Percentiles rank a stretch among this genome's conserved stretches.
Evolutionary conservation across 2,888 invertebrate species (phyloP).

Genomic region (Bimastos eiseni): DNA sequence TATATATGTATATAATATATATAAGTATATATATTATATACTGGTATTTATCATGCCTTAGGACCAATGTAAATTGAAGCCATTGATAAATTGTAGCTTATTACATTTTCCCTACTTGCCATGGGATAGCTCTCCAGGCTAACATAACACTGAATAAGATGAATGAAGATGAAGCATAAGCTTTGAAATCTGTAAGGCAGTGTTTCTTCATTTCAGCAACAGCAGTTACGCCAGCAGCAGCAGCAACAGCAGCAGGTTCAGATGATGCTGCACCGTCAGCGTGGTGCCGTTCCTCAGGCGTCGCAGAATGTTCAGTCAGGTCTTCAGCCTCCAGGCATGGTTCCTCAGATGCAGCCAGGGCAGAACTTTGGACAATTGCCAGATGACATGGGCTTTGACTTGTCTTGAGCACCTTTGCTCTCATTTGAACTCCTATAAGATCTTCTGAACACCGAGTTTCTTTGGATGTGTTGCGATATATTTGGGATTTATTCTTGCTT

Average conservation of each 20-base stretch:
- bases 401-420: not conserved
- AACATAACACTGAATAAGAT: too few species aligned
- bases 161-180: too few species aligned
- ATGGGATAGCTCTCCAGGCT: too few species aligned
- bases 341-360: slow-evolving; percentile 22
- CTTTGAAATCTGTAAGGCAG: not conserved
- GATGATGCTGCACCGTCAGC: slow-evolving; percentile 32
- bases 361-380: slow-evolving; percentile 26
- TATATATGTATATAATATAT: too few species aligned
- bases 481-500: not conserved
- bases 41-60: too few species aligned
- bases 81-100: too few species aligned
- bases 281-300: slow-evolving; percentile 20
- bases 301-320: not conserved
- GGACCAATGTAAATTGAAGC: too few species aligned
- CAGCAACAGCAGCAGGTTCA: slow-evolving; percentile 4
- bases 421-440: not conserved
- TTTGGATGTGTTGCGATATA: not conserved
- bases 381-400: slow-evolving; percentile 18
- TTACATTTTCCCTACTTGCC: too few species aligned
- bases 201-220: slow-evolving; percentile 26
- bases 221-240: slow-evolving; percentile 37
- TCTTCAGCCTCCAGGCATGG: slow-evolving; percentile 22
- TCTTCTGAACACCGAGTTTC: not conserved
- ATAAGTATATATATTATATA: too few species aligned